Evolutionary conservation across 2,113 vertebrate genomes (phyloP), one percentile per base, ranked within the genome.

Genomic region (Zingel zingel): DNA sequence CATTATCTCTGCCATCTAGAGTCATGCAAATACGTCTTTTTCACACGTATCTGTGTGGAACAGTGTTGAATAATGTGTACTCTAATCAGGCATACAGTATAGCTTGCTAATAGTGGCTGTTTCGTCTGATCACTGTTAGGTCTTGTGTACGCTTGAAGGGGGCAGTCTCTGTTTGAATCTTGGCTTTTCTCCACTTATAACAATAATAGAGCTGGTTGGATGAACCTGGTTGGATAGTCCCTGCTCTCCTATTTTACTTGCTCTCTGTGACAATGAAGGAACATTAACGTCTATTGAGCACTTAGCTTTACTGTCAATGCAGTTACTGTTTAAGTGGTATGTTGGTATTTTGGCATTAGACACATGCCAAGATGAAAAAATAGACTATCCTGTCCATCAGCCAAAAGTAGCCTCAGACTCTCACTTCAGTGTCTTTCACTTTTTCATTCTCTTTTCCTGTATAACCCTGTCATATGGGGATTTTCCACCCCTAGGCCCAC

Each of bases 161-260:
- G n/a, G 48, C 58, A n/a, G 68, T 67, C 61, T 77, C 27, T 81
- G 56, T 89, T 83, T 81, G 70, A 67, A 77, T 74, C 59, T 82
- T 86, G 72, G 82, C 78, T 72, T 72, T 50, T 77, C 63, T 80
- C 77, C 77, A 86, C 64, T 65, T 82, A 79, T 85, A 85, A 86
- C 81, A 75, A 54, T 79, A 78, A 74, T 27, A 54, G 18, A 87
- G 47, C 70, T 56, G 72, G 47, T 39, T 39, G 66, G 50, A 79
- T 83, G 72, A 72, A 50, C 63, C 6, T 43, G 73, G 45, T 79
- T 82, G 73, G 45, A 81, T 82, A 59, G 75, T 73, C 30, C 70
- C 65, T 18, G 7, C 11, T 68, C 56, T 82, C 51, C 50, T 51
- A 72, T 82, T 79, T 82, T 27, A 67, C n/a, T 78, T 25, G 45